Evolutionary conservation across 2,797 vertebrate genomes (phyloP), one percentile per base, ranked within the genome.

Genomic region (Macrochelys suwanniensis): DNA sequence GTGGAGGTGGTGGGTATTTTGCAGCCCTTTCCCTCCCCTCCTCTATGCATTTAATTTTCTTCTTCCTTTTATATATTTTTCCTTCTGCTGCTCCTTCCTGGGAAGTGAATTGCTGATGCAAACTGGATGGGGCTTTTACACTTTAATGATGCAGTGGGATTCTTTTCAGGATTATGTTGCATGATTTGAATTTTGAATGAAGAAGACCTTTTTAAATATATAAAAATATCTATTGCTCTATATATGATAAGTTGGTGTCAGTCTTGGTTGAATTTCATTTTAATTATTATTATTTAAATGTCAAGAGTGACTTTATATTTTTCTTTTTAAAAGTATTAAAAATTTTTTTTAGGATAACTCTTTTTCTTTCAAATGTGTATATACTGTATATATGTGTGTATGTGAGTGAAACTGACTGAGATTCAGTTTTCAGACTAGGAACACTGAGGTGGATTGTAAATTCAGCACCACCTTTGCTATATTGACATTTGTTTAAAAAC

Each of bases 161-260:
- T 97, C 95, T 91, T 91, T 96, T 94, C 97, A 87, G 98, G 98
- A 96, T 98, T 97, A 94, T 85, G 95, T 97, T 97, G 98, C 98
- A 97, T 97, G 97, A 97, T 96, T 94, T 97, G 97, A 98, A 97
- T 98, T 96, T 96, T 96, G 98, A 98, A 98, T 98, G 98, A 97
- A 97, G 96, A 96, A 94, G 97, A 97, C 80, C 93, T 95, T 92
- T 92, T 92, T 51, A 84, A 91, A 80, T 91, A 56, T 21, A 15
- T 31, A 80, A 91, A 84, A 86, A 93, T 81, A 89, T 93, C 53
- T 89, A 86, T 54, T 84, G 16, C 15, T 80, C 82, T 86, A 31
- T 81, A 31, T 90, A 33, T 87, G 7, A 82, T 49, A 88, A 96
- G 93, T 93, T 95, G 85, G 96, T 97, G 85, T 90, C 92, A 94